These are phyloP conservation scores for Operophtera brumata DNA, from an alignment of 2,888 invertebrate genomes.

Conservation along the genomic window DNA sequence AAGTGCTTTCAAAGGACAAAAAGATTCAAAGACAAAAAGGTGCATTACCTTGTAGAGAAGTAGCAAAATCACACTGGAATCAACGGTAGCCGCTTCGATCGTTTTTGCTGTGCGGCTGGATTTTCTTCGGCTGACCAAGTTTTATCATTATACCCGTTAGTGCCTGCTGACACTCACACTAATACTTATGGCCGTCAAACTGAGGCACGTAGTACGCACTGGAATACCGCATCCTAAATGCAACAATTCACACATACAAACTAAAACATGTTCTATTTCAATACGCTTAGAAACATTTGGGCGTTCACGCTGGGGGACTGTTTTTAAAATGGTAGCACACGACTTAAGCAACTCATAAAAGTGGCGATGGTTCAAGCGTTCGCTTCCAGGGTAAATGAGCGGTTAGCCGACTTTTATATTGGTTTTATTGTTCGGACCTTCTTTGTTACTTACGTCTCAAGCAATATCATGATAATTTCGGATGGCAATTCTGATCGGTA, in stretches of 20 bases:
- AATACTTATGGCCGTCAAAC: conserved; percentile 57
- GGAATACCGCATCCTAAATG: conserved; percentile 35
- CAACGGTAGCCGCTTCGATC: conserved; percentile 46
- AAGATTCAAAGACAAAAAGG: conserved; percentile 9
- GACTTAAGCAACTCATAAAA: conserved; percentile 68
- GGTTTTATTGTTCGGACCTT: conserved; percentile 68
- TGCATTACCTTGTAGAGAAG: conserved; percentile 24
- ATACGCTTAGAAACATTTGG: conserved; percentile 53
- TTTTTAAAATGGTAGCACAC: conserved; percentile 63
- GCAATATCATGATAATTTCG: conserved; percentile 74
- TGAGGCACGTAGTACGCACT: conserved; percentile 53
- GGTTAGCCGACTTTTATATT: conserved; percentile 75
- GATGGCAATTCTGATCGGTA: conserved; percentile 52
- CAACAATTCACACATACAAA: conserved; percentile 33
- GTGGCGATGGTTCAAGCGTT: conserved; percentile 50
- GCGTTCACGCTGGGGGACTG: conserved; percentile 46
- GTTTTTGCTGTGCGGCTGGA: conserved; percentile 49
- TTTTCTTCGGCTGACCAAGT: conserved; percentile 63
- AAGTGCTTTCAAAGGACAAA: too few relatives aligned
- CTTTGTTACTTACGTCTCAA: conserved; percentile 68
- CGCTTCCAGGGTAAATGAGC: conserved; percentile 53
- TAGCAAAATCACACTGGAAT: conserved; percentile 47
- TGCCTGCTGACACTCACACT: conserved; percentile 57
- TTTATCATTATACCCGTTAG: conserved; percentile 75
- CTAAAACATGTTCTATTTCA: conserved; percentile 51